Base-by-base conservation (phyloP, 2,888 invertebrate species). In the Cenopis cana region DNA sequence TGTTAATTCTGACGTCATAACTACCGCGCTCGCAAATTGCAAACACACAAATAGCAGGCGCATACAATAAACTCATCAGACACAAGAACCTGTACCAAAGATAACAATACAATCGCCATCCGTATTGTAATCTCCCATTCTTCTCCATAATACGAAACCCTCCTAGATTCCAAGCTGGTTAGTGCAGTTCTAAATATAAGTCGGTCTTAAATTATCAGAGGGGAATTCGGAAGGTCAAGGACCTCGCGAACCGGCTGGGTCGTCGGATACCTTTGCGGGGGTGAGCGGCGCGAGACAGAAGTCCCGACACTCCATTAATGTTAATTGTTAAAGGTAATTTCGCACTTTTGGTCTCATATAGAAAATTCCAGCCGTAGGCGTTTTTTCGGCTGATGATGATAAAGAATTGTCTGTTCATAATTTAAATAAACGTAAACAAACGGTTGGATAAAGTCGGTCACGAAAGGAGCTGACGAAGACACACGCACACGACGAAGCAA, bases 151-250 rank as follows among this genome's bases (percentile, higher is more conserved):
- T 54, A 41, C 38, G 29, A 68, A 61, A 38, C 24, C 18, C 78
- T 80, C 78, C 79, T 84, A 85, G 85, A 79, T 83, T 79, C 76
- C 79, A 76, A 80, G 83, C 82, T 78, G 79, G 81, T 76, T 75
- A 87, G 87, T 88, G 91, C 90, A 87, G 87, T 88, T 91, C 92
- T 91, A 92, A 88, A 90, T 90, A 85, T 91, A 91, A 86, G 77
- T 77, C 74, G 78, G 79, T 80, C 81, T 80, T 81, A 73, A 83
- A 83, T 60, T 85, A 84, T 84, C 80, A 82, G 85, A 83, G 88
- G 90, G 89, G 89, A 90, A 89, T 91, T 91, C 83, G 81, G 91
- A 81, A 85, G 93, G 89, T 91, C 91, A 91, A 90, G 86, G 90
- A 90, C 91, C 93, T 86, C 86, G 87, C 89, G 82, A 88, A 88